Base-by-base conservation (phyloP, 2,113 vertebrate genomes). In the Nerophis ophidion region DNA sequence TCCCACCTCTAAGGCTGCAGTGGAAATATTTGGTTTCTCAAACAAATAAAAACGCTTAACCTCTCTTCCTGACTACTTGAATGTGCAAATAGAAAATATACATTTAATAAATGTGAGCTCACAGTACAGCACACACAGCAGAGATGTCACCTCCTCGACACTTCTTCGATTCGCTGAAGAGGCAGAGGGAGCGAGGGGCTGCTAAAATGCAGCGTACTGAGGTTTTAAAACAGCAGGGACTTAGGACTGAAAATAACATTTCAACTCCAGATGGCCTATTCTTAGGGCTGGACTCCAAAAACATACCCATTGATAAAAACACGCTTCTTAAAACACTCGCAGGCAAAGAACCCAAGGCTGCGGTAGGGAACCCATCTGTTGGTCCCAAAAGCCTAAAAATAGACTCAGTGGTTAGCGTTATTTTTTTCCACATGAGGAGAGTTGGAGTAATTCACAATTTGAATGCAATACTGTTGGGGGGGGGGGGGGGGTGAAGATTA, bases 311-410 rank as follows among this genome's bases (percentile, higher is more conserved):
- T 60, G 78, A 77, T 65, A 68, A 79, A 76, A 78, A 80, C 74
- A 80, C 26, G 69, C 56, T 57, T 70, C 64, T 68, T 63, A 64
- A 71, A 47, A 80, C 47, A 16, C 71, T 70, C 57, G 53, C 62
- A 63, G 80, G 66, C 65, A 57, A 12, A 64, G 48, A 10, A 53
- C 68, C 74, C 71, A 74, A 52, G 6, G 57, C 72, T 72, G 72
- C 78, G 69, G 79, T 57, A 67, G 76, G 14, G 60, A 84, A 60
- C 19, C 72, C 68, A 70, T 77, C 77, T 81, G 73, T 42, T 50
- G 44, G 50, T 44, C 53, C 55, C 52, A 64, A 53, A 53, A 50
- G 16, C 48, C 70, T 63, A 70, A 65, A 74, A 81, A 83, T 68
- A 76, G 68, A 60, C 19, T 34, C 10, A 67, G 57, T 62, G 58